Evolutionary conservation across 2,888 invertebrate species (phyloP).

Genomic region (Polylopha cassiicola): DNA sequence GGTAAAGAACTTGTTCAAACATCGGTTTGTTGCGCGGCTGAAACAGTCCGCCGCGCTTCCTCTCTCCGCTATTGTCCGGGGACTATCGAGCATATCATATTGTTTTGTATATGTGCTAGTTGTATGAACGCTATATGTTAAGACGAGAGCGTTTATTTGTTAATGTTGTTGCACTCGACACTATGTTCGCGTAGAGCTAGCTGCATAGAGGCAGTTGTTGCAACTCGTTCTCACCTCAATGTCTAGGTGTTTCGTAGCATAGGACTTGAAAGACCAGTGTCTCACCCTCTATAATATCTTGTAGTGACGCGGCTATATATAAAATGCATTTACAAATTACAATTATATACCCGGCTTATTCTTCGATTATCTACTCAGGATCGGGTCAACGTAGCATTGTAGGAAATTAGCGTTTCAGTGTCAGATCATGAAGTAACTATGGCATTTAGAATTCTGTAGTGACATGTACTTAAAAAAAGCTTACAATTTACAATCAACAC

Average conservation of each 20-base stretch:
- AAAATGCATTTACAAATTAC: conserved; percentile 52
- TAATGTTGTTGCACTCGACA: conserved; percentile 58
- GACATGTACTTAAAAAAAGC: conserved; percentile 58
- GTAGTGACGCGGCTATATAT: conserved; percentile 43
- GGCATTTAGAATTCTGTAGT: not conserved
- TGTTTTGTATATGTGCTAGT: conserved; percentile 59
- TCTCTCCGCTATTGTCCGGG: conserved; percentile 3
- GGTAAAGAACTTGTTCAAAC: too few relatives aligned
- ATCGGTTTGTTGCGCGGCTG: too few relatives aligned
- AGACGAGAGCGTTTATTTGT: conserved; percentile 41
- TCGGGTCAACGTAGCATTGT: conserved; percentile 41
- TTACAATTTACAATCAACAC: conserved; percentile 68
- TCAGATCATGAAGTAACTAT: conserved; percentile 27
- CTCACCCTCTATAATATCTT: conserved; percentile 44
- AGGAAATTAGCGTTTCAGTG: conserved; percentile 37
- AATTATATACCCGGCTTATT: conserved; percentile 52
- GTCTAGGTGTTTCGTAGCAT: conserved; percentile 68
- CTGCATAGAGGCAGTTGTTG: conserved; percentile 53
- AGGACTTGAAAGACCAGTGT: conserved; percentile 37
- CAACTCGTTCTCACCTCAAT: conserved; percentile 53
- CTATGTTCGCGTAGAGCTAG: conserved; percentile 57
- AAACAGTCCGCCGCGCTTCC: too few relatives aligned
- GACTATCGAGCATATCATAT: conserved; percentile 57
- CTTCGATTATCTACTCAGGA: conserved; percentile 50
- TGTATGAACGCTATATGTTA: conserved; percentile 33